phyloP scores from a whole-genome alignment of 2,113 vertebrate species.

The Apodemus speciosus region DNA sequence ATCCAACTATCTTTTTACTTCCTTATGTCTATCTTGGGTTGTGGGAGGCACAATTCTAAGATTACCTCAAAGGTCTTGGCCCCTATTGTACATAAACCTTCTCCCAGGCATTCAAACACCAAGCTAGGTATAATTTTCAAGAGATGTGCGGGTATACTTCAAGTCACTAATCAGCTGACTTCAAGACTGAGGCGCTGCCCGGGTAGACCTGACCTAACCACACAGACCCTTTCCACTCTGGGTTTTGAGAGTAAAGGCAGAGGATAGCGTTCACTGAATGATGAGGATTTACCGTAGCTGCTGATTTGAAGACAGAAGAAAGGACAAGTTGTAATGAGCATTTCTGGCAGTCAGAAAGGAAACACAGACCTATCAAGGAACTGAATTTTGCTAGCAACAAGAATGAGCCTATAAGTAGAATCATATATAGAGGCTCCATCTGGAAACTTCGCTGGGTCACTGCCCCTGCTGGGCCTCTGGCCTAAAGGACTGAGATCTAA shows the following conservation, averaged over 20 bases:
- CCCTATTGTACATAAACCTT: neutral
- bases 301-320: neutral
- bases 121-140: neutral
- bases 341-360: neutral
- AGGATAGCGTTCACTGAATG: neutral
- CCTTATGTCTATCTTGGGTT: neutral
- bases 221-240: neutral
- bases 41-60: neutral
- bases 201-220: neutral
- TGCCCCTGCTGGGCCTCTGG: neutral
- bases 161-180: neutral
- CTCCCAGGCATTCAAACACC: neutral
- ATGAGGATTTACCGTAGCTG: neutral
- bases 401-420: neutral
- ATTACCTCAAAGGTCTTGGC: neutral
- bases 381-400: neutral
- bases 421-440: neutral
- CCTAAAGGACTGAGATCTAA: neutral
- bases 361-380: neutral
- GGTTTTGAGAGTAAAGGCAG: neutral
- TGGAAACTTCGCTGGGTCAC: neutral
- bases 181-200: neutral
- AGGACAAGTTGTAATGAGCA: neutral
- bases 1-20: neutral
- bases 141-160: neutral